Base-by-base conservation (phyloP, 2,113 vertebrate genomes). In the Gnathonemus longibarbis region DNA sequence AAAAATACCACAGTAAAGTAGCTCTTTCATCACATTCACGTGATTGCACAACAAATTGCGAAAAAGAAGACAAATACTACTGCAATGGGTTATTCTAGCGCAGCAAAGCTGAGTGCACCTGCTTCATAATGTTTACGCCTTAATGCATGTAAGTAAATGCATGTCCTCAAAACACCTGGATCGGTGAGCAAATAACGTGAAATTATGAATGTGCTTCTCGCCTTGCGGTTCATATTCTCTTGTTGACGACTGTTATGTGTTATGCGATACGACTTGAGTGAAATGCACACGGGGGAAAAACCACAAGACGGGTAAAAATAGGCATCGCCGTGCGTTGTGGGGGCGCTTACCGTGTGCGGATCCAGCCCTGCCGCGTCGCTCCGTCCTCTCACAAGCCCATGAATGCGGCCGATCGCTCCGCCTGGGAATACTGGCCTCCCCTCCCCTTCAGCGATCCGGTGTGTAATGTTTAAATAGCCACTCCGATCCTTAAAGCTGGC, bases 401-500 rank as follows among this genome's bases (percentile, higher is more conserved):
- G 58, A 86, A 90, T 48, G 90, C 91, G 62, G 85, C 90, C 58
- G 53, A 39, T 89, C 88, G 89, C 27, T 90, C 90, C 53, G 88
- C 90, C 15, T 88, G 62, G 89, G 87, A 89, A 35, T 66, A 88
- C 74, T 89, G 86, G 11, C 49, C 15, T 84, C 74, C 31, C 31
- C 74, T 6, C 74, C 74, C 74, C 70, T 89, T 45, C 85, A 58
- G 80, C 89, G 90, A 53, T 86, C 84, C 10, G 62, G n/a, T 11
- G 62, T 46, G 91, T 90, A 86, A 90, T 74, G 91, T 52, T 89
- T 83, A 91, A 90, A 91, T 89, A 93, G 93, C 94, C 94, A 93
- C 95, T 94, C 95, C 95, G 95, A 92, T 93, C 27, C 90, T 70
- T 24, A 91, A 89, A 93, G 92, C 94, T 91, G 93, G 92, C 90